phyloP scores from a whole-genome alignment of 53 echinoderm and acorn worm genomes.

The Temnopleurus reevesii region DNA sequence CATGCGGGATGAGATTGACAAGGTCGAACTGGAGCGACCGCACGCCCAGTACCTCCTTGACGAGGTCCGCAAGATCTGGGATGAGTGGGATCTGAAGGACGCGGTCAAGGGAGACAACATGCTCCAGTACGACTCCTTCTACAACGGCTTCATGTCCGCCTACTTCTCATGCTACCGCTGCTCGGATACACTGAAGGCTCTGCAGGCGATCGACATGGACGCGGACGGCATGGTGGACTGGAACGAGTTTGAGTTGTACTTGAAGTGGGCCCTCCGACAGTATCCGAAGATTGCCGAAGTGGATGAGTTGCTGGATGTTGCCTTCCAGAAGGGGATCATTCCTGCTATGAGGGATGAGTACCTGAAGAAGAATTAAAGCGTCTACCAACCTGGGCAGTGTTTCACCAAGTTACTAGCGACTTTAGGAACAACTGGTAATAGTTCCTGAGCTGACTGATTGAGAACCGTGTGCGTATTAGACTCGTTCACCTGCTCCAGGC shows the following conservation, averaged over 20 bases:
- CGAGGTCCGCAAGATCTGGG: conserved; percentile 63
- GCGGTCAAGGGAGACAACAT: conserved; percentile 59
- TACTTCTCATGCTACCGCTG: conserved; percentile 73
- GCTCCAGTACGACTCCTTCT: conserved; percentile 71
- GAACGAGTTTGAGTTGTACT: conserved; percentile 56
- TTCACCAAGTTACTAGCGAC: too few relatives aligned
- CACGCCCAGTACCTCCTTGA: conserved; percentile 49
- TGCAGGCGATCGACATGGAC: conserved; percentile 65
- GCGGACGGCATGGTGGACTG: conserved; percentile 54
- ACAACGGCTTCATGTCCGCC: conserved; percentile 75
- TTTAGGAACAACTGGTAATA: too few relatives aligned
- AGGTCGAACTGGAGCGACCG: background rate
- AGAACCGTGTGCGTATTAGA: too few relatives aligned
- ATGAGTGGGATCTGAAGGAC: conserved; percentile 71
- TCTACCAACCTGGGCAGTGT: too few relatives aligned
- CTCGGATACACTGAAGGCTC: conserved; percentile 37
- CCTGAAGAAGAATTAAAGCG: background rate
- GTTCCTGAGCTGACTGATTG: too few relatives aligned
- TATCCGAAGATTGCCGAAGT: conserved; percentile 38
- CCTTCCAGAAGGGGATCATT: conserved; percentile 64
- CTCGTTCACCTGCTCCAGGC: too few relatives aligned
- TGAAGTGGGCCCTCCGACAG: conserved; percentile 61
- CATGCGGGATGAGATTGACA: conserved; percentile 57
- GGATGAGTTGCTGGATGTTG: conserved; percentile 50
- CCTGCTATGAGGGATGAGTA: conserved; percentile 67